A percentile compares a stretch with the other conserved stretches of the same genome.
These are phyloP conservation scores for Cataglyphis livida DNA, from an alignment of 2,888 invertebrate genomes.

Conservation along the genomic window DNA sequence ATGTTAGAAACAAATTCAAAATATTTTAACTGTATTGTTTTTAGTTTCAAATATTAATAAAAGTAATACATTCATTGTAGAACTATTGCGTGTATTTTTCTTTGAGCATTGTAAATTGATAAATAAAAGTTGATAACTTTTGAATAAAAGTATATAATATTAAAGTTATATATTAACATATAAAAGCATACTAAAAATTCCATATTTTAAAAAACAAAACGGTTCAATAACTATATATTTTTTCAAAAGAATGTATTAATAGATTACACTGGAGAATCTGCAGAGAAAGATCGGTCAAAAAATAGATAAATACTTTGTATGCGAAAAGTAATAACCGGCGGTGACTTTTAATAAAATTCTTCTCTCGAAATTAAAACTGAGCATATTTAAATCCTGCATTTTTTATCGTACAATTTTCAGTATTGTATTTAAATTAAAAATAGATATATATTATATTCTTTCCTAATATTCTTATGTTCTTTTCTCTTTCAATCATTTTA, in stretches of 20 bases:
- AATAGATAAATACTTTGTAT: neutral
- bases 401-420: neutral
- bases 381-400: neutral
- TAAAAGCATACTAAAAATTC: neutral
- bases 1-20: neutral
- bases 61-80: neutral
- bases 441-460: neutral
- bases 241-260: neutral
- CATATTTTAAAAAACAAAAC: neutral
- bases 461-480: neutral
- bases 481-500: neutral
- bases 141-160: neutral
- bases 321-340: neutral
- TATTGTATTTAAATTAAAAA: slow-evolving; percentile 1
- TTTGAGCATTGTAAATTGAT: neutral
- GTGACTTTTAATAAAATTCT: neutral
- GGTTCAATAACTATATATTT: neutral
- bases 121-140: neutral
- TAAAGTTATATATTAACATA: neutral
- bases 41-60: neutral
- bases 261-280: neutral
- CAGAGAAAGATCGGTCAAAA: neutral
- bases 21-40: neutral
- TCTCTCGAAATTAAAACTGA: neutral
- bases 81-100: neutral